phyloP scores from a whole-genome alignment of 23 tunicate species.

The Trididemnum nubilum region DNA sequence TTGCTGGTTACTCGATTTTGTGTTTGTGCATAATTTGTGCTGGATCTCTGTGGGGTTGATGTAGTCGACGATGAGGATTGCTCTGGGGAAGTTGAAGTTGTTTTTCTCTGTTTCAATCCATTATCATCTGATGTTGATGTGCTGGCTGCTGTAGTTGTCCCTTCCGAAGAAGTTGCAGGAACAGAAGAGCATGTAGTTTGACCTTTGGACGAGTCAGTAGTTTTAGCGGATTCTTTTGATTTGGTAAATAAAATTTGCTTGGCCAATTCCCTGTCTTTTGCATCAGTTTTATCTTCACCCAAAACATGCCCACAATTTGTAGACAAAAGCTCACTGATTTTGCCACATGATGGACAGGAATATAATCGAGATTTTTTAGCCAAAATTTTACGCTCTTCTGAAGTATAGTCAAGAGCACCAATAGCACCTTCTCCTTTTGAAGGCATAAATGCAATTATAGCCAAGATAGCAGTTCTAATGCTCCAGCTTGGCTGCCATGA shows the following conservation, averaged over 20 bases:
- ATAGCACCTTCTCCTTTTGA: slow-evolving; percentile 98
- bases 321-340: slow-evolving; percentile 38
- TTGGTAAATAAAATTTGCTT: slow-evolving; percentile 67
- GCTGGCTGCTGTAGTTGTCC: not conserved
- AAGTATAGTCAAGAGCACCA: slow-evolving; percentile 88
- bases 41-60: not conserved
- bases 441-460: slow-evolving; percentile 97
- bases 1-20: not conserved
- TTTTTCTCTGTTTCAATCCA: not conserved
- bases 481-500: slow-evolving; percentile 99
- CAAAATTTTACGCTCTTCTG: slow-evolving; percentile 86
- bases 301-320: not conserved
- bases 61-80: not conserved
- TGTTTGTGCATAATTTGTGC: not conserved
- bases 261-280: slow-evolving; percentile 71
- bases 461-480: slow-evolving; percentile 94
- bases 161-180: not conserved
- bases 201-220: not conserved
- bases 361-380: slow-evolving; percentile 62
- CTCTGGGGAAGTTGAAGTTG: not conserved
- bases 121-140: not conserved
- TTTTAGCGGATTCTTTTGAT: slow-evolving; percentile 41
- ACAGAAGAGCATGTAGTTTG: not conserved
- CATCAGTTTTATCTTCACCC: slow-evolving; percentile 29
- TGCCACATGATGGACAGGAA: slow-evolving; percentile 77